Conservation (phyloP, 1,140 invertebrate genomes). For the Maconellicoccus hirsutus region DNA sequence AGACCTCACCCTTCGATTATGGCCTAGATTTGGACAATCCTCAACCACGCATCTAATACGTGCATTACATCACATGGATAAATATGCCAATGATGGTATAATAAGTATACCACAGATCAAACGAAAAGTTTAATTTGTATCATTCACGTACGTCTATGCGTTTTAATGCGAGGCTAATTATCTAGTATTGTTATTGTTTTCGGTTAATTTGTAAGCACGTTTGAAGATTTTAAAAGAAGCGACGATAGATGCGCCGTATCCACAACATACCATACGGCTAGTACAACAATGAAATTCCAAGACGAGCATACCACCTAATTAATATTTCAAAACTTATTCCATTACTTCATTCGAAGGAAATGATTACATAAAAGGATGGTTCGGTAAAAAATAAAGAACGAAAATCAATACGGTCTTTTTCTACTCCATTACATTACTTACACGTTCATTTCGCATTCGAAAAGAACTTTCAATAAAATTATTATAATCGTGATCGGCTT, state of each 20-base stretch:
- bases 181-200: no score
- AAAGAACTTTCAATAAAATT: slow-evolving; percentile 1
- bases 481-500: slow-evolving; percentile 8
- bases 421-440: not conserved
- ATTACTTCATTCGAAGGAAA: not conserved
- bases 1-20: no score
- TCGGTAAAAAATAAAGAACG: no score
- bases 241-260: not conserved
- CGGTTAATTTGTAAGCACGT: not conserved
- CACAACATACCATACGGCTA: no score
- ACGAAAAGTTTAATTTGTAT: no score
- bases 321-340: not conserved
- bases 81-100: no score
- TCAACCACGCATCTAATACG: no score
- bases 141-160: no score
- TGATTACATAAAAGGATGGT: slow-evolving; percentile 5
- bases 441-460: slow-evolving; percentile 8
- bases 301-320: not conserved
- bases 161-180: no score
- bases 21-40: no score
- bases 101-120: no score
- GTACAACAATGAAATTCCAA: not conserved
- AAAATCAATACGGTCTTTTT: not conserved
- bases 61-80: no score
- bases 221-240: not conserved